Conservation (phyloP, 2,888 invertebrate species). For the Carpatolechia fugitivella region DNA sequence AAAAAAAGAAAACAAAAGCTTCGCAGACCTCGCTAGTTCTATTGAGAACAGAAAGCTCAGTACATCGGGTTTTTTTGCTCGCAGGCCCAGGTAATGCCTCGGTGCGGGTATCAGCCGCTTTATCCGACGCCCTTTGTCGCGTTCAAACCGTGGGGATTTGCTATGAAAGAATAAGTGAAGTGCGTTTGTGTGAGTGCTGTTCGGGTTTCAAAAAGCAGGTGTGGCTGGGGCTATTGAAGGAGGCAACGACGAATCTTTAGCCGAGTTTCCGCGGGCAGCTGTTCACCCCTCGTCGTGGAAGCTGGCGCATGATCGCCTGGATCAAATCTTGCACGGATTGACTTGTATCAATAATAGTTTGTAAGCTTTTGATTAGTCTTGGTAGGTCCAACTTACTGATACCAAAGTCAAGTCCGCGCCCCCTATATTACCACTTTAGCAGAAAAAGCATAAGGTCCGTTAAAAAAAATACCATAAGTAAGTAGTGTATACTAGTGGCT, state of each 20-base stretch:
- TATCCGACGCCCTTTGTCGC: constrained; percentile 26
- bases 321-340: neutral
- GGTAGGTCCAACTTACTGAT: too few species aligned
- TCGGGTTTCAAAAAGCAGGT: constrained; percentile 39
- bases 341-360: too few species aligned
- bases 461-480: too few species aligned
- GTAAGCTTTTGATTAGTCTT: too few species aligned
- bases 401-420: too few species aligned
- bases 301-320: neutral
- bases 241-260: neutral
- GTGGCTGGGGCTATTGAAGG: constrained; percentile 24
- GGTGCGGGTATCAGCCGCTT: constrained; percentile 1
- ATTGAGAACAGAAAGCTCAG: neutral
- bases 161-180: constrained; percentile 34
- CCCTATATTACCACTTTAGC: neutral
- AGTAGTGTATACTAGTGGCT: too few species aligned
- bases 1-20: neutral
- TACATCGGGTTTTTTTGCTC: constrained; percentile 7
- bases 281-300: neutral
- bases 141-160: constrained; percentile 35
- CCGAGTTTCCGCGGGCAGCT: constrained; percentile 3
- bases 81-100: neutral
- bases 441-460: neutral
- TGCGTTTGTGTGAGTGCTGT: constrained; percentile 27
- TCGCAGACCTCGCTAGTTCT: neutral